Evolutionary conservation across 2,888 invertebrate species (phyloP).

Genomic region (Orthonychiurus folsomi): DNA sequence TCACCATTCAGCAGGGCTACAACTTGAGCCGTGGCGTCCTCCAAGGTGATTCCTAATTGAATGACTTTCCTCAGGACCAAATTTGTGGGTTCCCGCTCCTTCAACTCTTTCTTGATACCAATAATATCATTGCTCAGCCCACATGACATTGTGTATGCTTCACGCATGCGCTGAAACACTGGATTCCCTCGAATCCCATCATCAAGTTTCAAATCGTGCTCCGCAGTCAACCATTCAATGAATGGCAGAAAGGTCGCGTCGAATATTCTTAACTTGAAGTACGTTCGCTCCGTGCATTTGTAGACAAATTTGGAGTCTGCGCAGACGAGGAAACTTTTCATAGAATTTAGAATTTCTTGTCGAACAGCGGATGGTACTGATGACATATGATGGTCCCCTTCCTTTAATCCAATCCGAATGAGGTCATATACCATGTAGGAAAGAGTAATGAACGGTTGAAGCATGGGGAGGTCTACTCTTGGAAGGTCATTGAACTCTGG

Average conservation of each 20-base stretch:
- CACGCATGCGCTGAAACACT: not conserved
- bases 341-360: not conserved
- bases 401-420: not conserved
- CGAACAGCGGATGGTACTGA: no score
- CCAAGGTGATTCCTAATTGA: not conserved
- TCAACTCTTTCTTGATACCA: not conserved
- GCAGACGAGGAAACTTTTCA: not conserved
- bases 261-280: not conserved
- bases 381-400: not conserved
- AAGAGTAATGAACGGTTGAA: not conserved
- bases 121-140: not conserved
- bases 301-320: not conserved
- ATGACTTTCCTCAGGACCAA: not conserved
- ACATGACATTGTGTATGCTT: not conserved
- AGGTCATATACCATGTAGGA: not conserved
- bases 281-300: not conserved
- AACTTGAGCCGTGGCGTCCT: not conserved
- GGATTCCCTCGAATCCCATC: not conserved
- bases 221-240: not conserved
- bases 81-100: not conserved
- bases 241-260: not conserved
- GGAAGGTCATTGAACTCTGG: not conserved
- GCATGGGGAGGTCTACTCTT: not conserved
- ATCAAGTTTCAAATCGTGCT: not conserved
- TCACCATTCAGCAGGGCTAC: not conserved